These are phyloP conservation scores for Synergus japonicus DNA, from an alignment of 2,888 invertebrate species.

Conservation along the genomic window DNA sequence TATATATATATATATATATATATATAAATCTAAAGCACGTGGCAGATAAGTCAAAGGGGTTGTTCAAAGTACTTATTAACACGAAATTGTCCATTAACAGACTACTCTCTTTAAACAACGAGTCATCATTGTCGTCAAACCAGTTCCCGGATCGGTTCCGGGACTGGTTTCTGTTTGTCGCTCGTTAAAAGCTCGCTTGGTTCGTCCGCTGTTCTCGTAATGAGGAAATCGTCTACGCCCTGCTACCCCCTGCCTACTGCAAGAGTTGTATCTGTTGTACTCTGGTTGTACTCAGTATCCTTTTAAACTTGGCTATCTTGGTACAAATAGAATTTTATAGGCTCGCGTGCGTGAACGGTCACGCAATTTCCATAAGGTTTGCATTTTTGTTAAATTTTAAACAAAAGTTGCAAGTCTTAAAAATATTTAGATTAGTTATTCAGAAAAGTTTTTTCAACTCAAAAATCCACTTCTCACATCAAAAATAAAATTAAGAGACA, in stretches of 20 bases:
- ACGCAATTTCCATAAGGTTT: conserved; percentile 52
- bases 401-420: conserved; percentile 26
- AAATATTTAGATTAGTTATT: too few species aligned
- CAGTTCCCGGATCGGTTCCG: conserved; percentile 70
- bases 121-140: conserved; percentile 54
- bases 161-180: conserved; percentile 67
- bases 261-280: not conserved
- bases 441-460: too few species aligned
- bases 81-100: not conserved
- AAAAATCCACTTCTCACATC: too few species aligned
- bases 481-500: too few species aligned
- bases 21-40: not conserved
- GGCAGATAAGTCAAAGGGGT: not conserved
- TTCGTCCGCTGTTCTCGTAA: conserved; percentile 45
- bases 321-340: conserved; percentile 48
- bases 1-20: too few species aligned
- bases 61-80: conserved; percentile 25
- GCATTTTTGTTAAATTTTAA: conserved; percentile 50
- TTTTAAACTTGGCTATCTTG: not conserved
- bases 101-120: not conserved
- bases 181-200: conserved; percentile 33
- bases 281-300: not conserved
- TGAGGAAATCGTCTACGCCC: conserved; percentile 3
- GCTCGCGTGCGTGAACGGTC: conserved; percentile 50
- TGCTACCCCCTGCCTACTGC: not conserved